Evolutionary conservation across 2,888 invertebrate genomes (phyloP).

Genomic region (Rhimphoctona megacephalus): DNA sequence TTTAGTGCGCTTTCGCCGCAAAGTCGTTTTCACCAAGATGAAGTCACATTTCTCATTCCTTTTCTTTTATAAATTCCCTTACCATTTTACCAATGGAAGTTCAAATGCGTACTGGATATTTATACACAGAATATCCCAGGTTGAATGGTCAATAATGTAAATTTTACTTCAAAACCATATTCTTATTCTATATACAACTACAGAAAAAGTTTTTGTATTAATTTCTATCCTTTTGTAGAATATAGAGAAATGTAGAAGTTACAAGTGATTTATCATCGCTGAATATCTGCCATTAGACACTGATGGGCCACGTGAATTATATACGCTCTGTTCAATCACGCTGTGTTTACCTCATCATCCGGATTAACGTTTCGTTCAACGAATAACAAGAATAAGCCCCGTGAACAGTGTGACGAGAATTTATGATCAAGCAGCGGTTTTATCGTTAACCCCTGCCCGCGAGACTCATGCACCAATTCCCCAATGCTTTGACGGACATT

Average conservation of each 20-base stretch:
- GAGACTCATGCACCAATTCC: conserved; percentile 14
- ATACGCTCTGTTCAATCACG: conserved; percentile 14
- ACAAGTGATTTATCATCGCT: conserved; percentile 26
- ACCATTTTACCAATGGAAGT: conserved; percentile 54
- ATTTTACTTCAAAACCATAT: background rate
- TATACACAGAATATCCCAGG: background rate
- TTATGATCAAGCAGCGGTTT: conserved; percentile 27
- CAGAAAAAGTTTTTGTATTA: background rate
- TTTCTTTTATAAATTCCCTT: conserved; percentile 66
- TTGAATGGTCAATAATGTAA: background rate
- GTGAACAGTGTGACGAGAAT: conserved; percentile 28
- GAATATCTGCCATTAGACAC: conserved; percentile 29
- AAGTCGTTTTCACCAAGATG: conserved; percentile 57
- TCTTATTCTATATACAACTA: too few relatives aligned
- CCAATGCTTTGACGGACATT: conserved; percentile 19
- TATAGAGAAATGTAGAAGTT: background rate
- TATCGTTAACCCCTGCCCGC: background rate
- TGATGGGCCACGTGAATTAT: conserved; percentile 10
- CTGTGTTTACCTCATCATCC: conserved; percentile 29
- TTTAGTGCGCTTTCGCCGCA: conserved; percentile 53
- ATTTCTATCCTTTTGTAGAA: background rate
- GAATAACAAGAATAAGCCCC: conserved; percentile 32
- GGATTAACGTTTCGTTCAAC: conserved; percentile 30
- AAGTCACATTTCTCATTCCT: conserved; percentile 70
- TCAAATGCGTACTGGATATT: background rate